Base-by-base conservation (phyloP, 1,140 invertebrate species). In the Leptinotarsa texana region DNA sequence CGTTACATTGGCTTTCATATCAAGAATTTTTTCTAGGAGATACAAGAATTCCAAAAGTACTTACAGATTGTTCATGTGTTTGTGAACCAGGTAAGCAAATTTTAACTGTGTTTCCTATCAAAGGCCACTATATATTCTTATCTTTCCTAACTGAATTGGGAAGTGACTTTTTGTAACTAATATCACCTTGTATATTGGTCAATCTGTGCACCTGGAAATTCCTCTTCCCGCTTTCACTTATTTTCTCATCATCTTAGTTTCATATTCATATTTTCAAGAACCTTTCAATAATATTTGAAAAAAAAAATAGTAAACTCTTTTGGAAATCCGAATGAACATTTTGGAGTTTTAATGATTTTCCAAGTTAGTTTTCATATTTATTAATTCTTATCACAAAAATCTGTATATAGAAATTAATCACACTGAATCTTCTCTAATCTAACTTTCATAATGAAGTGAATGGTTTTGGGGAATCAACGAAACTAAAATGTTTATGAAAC, bases 41-140 rank as follows among this genome's bases (percentile, higher is more conserved):
- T 72, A 72, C 63, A 73, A 63, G n/a, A 18, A 65, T 63, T 13
- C 57, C 61, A 47, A 73, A 73, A 73, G 24, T 63, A n/a, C 33
- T 73, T 65, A 69, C 18, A 42, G 17, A 69, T 21, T 69, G 33
- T 69, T 18, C 48, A 33, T 63, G 71, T 65, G 17, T n/a, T 33
- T 47, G 61, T 73, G 61, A 57, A 63, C 57, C 61, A 73, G 71
- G 71, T 73, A 73, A 73, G 71, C 33, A 61, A 61, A 13, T 70
- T 65, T 22, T 1, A 62, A 21, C 5, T 62, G 2, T 62, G 15
- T 17, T n/a, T 17, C 61, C 13, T 62, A n/a, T 62, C 11, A 13
- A 17, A 62, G 17, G 1, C 63, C 6, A 33, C 27, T 33, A 22
- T 65, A 65, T 18, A 21, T 21, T 65, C 63, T 5, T 65, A n/a